These are phyloP conservation scores for Pissodes strobi DNA, from an alignment of 1,140 invertebrate genomes.

Conservation along the genomic window DNA sequence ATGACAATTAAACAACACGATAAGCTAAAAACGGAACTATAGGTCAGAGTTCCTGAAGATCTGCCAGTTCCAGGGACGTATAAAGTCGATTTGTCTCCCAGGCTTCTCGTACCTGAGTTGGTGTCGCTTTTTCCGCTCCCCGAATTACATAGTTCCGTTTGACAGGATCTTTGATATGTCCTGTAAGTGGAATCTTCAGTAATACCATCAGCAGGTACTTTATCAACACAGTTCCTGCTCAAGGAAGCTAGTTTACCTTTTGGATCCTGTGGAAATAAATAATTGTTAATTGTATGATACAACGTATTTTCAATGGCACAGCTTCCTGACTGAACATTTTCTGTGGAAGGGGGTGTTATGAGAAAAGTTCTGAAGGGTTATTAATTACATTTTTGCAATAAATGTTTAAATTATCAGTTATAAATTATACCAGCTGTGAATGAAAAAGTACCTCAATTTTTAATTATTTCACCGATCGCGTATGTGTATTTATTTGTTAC, in stretches of 20 bases:
- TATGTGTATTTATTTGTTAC: no score
- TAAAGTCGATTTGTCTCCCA: slow-evolving; percentile 38
- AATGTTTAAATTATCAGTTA: background rate
- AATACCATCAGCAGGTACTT: slow-evolving; percentile 20
- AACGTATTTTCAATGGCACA: no score
- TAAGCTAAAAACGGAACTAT: background rate
- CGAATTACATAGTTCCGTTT: slow-evolving; percentile 32
- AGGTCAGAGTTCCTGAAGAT: background rate
- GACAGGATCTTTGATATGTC: slow-evolving; percentile 34
- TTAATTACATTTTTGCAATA: background rate
- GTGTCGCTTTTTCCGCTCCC: slow-evolving; percentile 20
- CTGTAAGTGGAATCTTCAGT: slow-evolving; percentile 32
- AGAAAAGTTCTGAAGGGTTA: background rate
- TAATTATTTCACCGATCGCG: no score
- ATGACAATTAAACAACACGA: background rate
- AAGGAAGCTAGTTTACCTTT: slow-evolving; percentile 31
- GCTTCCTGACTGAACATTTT: no score
- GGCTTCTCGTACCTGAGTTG: background rate
- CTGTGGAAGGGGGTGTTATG: background rate
- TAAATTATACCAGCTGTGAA: no score
- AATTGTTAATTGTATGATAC: no score
- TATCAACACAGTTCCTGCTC: slow-evolving; percentile 29
- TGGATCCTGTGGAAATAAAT: slow-evolving; percentile 34
- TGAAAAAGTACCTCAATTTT: no score
- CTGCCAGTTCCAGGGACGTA: slow-evolving; percentile 27